Evolutionary conservation across 2,113 vertebrate genomes (phyloP).

Genomic region (Terrapene triunguis): DNA sequence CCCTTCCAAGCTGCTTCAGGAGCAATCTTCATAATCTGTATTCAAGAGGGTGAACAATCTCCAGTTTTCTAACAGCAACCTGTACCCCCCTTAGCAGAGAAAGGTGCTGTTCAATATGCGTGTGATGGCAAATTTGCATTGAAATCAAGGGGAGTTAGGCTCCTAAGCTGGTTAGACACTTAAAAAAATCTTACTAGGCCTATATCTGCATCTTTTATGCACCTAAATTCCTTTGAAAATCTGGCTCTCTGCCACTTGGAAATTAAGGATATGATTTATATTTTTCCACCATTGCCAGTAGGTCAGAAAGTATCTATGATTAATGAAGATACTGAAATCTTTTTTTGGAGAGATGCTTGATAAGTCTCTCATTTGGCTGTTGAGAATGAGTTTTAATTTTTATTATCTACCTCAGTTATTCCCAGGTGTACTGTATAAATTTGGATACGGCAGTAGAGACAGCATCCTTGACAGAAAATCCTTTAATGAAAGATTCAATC

Average conservation of each 20-base stretch:
- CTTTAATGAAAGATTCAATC: conserved; percentile 33
- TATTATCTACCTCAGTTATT: not conserved
- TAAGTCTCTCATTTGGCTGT: conserved; percentile 21
- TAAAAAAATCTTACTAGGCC: not conserved
- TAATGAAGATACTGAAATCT: not conserved
- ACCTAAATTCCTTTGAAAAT: not conserved
- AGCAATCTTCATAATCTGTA: too few relatives aligned
- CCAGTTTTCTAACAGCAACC: too few relatives aligned
- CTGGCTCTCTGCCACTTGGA: not conserved
- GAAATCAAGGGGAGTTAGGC: not conserved
- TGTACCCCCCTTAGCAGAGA: not conserved
- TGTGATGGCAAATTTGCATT: not conserved
- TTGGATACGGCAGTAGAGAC: not conserved
- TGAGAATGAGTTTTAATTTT: not conserved
- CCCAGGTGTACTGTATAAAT: not conserved
- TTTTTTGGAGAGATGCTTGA: not conserved
- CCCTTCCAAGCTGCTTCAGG: too few relatives aligned
- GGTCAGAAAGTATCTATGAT: not conserved
- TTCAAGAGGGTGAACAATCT: too few relatives aligned
- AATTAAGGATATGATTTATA: not conserved
- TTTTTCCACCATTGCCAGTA: not conserved
- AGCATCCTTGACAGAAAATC: conserved; percentile 4
- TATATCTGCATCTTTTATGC: not conserved
- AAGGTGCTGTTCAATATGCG: not conserved
- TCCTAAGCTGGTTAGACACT: not conserved